A percentile compares a stretch with the other conserved stretches of the same genome.
Conservation (phyloP, 2,797 vertebrate genomes). For the Allenopithecus nigroviridis region DNA sequence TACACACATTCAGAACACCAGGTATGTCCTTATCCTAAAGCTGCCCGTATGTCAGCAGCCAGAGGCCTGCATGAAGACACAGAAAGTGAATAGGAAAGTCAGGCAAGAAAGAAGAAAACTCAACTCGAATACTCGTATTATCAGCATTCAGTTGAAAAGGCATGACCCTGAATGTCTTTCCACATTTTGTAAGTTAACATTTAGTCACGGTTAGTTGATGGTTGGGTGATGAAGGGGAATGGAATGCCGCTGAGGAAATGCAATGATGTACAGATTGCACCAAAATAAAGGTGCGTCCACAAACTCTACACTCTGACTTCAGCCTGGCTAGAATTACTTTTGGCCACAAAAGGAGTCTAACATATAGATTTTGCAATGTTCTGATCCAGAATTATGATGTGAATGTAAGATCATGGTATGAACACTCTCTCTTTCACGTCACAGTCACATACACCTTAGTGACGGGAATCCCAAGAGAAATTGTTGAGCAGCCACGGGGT, state of each 20-base stretch:
- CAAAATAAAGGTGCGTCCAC: neutral
- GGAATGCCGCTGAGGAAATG: neutral
- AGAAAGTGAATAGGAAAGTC: slow-evolving; percentile 68
- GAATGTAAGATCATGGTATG: neutral
- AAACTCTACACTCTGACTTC: neutral
- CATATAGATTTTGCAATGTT: neutral
- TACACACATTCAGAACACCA: neutral
- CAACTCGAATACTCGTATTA: neutral
- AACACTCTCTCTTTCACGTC: neutral
- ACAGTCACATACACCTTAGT: neutral
- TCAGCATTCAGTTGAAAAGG: neutral
- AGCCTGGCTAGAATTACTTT: neutral
- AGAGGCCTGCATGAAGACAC: slow-evolving; percentile 84
- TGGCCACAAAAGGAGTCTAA: neutral
- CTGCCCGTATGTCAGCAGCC: slow-evolving; percentile 77
- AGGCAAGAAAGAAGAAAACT: slow-evolving; percentile 21
- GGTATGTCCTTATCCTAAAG: slow-evolving; percentile 78
- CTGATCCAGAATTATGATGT: neutral
- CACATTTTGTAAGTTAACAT: neutral
- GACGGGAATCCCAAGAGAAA: neutral
- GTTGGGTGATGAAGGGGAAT: too few relatives aligned
- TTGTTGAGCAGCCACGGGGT: fast-evolving
- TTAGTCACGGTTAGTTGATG: neutral
- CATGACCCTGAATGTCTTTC: neutral
- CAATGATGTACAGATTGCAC: fast-evolving